Percentiles rank a stretch among this genome's conserved stretches.
Conservation (phyloP, 2,113 vertebrate species). For the Hippocampus comes region DNA sequence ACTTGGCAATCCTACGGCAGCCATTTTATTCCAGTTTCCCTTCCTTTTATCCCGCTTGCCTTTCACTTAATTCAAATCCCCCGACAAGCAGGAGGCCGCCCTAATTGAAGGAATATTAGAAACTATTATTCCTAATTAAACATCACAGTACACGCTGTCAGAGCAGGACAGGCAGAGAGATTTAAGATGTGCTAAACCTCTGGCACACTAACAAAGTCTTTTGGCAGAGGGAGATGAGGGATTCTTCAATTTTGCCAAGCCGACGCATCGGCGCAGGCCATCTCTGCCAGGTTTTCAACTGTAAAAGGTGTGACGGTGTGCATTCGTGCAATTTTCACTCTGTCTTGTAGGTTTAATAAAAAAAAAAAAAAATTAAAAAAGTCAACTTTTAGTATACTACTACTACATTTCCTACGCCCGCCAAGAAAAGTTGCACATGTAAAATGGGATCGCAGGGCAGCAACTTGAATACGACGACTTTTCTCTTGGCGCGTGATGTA, state of each 20-base stretch:
- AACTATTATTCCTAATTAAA: conserved; percentile 78
- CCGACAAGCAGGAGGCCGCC: conserved; percentile 45
- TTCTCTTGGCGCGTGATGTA: neutral
- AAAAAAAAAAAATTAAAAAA: neutral
- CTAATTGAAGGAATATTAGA: conserved; percentile 70
- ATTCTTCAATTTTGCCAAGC: conserved; percentile 59
- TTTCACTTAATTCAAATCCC: conserved; percentile 48
- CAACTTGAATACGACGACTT: neutral
- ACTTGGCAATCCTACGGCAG: conserved; percentile 54
- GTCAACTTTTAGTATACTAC: neutral
- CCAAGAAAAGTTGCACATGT: neutral
- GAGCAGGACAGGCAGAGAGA: conserved; percentile 60
- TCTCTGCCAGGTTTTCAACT: conserved; percentile 56
- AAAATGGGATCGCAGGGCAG: neutral
- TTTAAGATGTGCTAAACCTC: conserved; percentile 68
- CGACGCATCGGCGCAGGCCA: conserved; percentile 29
- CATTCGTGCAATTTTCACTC: conserved; percentile 2
- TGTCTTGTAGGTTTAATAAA: neutral
- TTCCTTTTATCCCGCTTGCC: conserved; percentile 18
- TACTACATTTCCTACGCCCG: no score
- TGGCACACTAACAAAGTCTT: conserved; percentile 71
- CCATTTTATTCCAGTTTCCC: conserved; percentile 26
- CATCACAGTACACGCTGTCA: conserved; percentile 71
- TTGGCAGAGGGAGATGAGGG: conserved; percentile 62
- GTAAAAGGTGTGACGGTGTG: conserved; percentile 50